Base-by-base conservation (phyloP, 2,888 invertebrate genomes). In the Blastobasis lacticolella region DNA sequence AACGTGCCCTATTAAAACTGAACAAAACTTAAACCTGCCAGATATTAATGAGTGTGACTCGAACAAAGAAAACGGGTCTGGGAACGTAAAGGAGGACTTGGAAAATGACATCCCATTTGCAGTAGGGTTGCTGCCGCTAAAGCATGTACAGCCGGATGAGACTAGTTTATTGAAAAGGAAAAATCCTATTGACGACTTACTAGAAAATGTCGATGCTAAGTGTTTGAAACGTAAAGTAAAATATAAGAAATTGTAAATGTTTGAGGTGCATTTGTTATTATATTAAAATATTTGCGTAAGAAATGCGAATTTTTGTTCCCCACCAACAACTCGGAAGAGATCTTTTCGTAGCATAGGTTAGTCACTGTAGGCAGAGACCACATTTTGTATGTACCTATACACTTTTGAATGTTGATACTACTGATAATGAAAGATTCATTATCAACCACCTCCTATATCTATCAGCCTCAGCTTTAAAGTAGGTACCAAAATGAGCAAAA, bases 211-310 rank as follows among this genome's bases (percentile, higher is more conserved):
- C 42, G 86, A 87, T 55, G 73, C 81, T 4, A 82, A 82, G 65
- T 86, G 81, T 70, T 76, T 85, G 63, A 87, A 83, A 67, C 80
- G 87, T 61, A 86, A 84, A 61, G 72, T 75, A 7, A 88, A 87
- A 71, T 73, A 77, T 67, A 88, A 83, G 68, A 86, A 83, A 66
- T 54, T 74, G 61, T 42, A 42, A 42, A 42, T 42, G 47, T 41
- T 52, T 55, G 49, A 54, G 9, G 37, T 43, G 48, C 49, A 54
- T 49, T 9, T 1, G 4, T 40, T 40, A 40, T 8, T 8, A 40
- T 40, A 40, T 6, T 40, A 40, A 40, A 8, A 8, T 40, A 40
- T 8, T 40, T 40, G 6, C 41, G 4, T 40, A 40, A 8, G 41
- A 1, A 9, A 40, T 8, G 4, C 41, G 4, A 40, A 3, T 40